A percentile compares a stretch with the other conserved stretches of the same genome.
phyloP scores from a whole-genome alignment of 2,888 invertebrate species.

The Tuta absoluta region DNA sequence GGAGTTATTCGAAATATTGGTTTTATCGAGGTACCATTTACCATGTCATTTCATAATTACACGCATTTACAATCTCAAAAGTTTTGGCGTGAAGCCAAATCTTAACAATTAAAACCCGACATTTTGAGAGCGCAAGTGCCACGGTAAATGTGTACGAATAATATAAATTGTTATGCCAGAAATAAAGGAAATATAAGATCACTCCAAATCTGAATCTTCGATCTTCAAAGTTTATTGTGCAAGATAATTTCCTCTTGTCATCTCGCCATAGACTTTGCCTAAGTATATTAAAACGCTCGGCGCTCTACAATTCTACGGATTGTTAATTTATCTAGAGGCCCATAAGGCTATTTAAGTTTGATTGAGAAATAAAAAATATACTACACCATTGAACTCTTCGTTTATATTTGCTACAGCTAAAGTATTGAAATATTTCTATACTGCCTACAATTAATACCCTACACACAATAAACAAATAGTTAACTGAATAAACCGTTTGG shows the following conservation, averaged over 20 bases:
- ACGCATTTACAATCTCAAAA: conserved; percentile 1
- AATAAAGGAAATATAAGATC: neutral
- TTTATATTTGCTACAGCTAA: too few relatives aligned
- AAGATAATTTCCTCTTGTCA: neutral
- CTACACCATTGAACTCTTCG: too few relatives aligned
- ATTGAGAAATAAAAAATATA: too few relatives aligned
- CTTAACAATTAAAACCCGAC: conserved; percentile 21
- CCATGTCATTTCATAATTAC: conserved; percentile 12
- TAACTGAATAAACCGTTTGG: neutral
- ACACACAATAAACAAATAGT: conserved; percentile 13
- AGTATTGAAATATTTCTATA: neutral
- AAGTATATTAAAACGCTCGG: too few relatives aligned
- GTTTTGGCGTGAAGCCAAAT: conserved; percentile 7
- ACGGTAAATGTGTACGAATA: neutral
- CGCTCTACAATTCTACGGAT: too few relatives aligned
- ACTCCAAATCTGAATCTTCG: neutral
- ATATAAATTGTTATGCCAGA: neutral
- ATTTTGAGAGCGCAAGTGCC: conserved; percentile 18
- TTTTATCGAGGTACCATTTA: too few relatives aligned
- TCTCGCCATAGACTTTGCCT: too few relatives aligned
- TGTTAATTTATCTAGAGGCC: too few relatives aligned
- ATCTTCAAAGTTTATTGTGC: neutral
- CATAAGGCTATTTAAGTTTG: too few relatives aligned
- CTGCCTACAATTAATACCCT: neutral
- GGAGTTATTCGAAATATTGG: too few relatives aligned